Evolutionary conservation across 1,140 invertebrate species (phyloP).

Genomic region (Panulirus ornatus): DNA sequence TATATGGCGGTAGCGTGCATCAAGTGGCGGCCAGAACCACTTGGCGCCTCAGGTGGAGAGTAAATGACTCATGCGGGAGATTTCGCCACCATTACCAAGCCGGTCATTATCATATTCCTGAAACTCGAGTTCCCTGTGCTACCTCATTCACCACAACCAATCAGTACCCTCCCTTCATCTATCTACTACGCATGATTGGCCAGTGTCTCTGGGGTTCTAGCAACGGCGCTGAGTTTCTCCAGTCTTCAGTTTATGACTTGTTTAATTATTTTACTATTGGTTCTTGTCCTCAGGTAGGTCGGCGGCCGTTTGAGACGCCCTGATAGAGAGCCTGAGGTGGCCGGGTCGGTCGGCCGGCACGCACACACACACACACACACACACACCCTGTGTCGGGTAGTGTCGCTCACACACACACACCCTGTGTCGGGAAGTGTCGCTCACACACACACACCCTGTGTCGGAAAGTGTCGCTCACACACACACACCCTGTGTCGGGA

Average conservation of each 20-base stretch:
- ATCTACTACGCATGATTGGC: not conserved
- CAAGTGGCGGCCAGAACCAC: not conserved
- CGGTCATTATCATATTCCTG: conserved; percentile 44
- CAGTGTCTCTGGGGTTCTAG: no score
- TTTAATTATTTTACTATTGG: conserved; percentile 58
- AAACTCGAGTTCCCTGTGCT: not conserved
- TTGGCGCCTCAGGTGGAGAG: conserved; percentile 16
- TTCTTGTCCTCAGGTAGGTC: conserved; percentile 37
- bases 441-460: no score
- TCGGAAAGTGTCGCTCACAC: no score
- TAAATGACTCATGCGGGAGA: conserved; percentile 30
- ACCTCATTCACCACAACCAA: not conserved
- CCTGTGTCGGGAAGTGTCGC: no score
- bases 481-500: no score
- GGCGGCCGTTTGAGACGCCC: conserved; percentile 28
- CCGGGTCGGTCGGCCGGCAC: conserved; percentile 18
- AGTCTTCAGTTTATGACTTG: conserved; percentile 41
- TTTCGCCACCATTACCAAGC: conserved; percentile 24
- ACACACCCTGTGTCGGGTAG: no score
- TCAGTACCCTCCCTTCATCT: not conserved
- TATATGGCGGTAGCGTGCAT: not conserved
- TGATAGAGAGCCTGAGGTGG: not conserved
- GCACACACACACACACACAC: not conserved
- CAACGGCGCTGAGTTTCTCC: conserved; percentile 2
- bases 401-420: no score